A percentile compares a stretch with the other conserved stretches of the same genome.
These are phyloP conservation scores for Melanerpes aurifrons DNA, from an alignment of 2,113 vertebrate genomes.

Conservation along the genomic window DNA sequence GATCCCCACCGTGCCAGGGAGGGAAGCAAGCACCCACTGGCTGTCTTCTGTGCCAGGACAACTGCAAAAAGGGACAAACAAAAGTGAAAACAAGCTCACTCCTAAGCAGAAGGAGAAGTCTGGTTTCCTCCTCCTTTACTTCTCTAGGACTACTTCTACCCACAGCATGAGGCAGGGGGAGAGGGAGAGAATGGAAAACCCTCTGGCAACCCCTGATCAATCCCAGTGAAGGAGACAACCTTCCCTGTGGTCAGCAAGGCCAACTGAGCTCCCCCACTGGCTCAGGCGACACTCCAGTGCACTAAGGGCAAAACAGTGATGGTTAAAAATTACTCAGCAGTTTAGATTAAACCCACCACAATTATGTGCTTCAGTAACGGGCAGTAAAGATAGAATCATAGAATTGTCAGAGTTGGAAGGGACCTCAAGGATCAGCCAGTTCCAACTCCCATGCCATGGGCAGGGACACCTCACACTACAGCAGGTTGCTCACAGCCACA, in stretches of 20 bases:
- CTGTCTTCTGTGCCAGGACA: accelerated
- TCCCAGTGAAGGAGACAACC: not conserved
- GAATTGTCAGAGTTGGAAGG: too few species aligned
- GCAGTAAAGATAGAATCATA: not conserved
- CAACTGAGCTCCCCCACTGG: not conserved
- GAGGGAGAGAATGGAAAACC: not conserved
- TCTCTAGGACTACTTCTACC: not conserved
- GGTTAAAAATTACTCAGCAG: not conserved
- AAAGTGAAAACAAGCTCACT: not conserved
- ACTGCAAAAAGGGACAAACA: not conserved
- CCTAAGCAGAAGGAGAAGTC: not conserved
- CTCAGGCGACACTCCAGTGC: not conserved
- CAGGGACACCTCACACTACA: too few species aligned
- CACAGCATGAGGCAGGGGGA: not conserved
- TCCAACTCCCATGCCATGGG: too few species aligned
- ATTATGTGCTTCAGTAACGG: not conserved
- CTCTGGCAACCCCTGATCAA: not conserved
- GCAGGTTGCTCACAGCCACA: too few species aligned
- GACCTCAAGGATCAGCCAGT: too few species aligned
- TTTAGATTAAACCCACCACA: not conserved
- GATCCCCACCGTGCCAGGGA: accelerated
- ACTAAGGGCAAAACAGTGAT: not conserved
- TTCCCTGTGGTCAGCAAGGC: not conserved
- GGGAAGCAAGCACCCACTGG: accelerated
- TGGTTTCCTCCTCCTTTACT: not conserved